Conservation (phyloP, 2,797 vertebrate species). For the Gila robusta region DNA sequence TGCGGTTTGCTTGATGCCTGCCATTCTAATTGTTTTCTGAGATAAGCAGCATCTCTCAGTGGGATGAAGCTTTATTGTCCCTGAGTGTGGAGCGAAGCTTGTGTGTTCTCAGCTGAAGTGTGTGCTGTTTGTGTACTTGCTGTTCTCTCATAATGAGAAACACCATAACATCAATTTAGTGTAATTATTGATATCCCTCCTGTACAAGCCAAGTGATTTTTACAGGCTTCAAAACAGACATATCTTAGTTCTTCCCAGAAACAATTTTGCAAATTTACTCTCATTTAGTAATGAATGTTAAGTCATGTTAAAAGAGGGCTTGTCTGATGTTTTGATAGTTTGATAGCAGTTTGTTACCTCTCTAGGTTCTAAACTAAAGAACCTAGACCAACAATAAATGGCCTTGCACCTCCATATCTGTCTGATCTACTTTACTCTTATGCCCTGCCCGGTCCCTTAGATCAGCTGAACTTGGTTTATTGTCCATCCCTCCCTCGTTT, state of each 20-base stretch:
- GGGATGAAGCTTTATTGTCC: constrained; percentile 37
- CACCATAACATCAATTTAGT: constrained; percentile 32
- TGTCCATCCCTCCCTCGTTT: too few species aligned
- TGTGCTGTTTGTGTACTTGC: constrained; percentile 35
- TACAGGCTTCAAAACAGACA: not conserved
- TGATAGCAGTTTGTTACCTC: not conserved
- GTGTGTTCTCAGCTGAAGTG: constrained; percentile 40
- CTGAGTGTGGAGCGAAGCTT: constrained; percentile 11
- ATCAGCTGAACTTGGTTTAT: too few species aligned
- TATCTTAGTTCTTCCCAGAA: not conserved
- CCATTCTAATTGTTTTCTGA: constrained; percentile 37
- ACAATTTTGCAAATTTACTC: not conserved
- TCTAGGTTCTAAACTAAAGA: not conserved
- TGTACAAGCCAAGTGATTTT: constrained; percentile 9
- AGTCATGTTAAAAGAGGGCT: not conserved
- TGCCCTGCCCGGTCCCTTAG: too few species aligned
- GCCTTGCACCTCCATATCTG: too few species aligned
- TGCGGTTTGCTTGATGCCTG: constrained; percentile 10
- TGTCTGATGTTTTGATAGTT: constrained; percentile 9
- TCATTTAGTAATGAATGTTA: not conserved
- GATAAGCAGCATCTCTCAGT: constrained; percentile 34
- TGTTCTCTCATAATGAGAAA: constrained; percentile 50
- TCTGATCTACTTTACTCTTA: too few species aligned
- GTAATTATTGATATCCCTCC: constrained; percentile 48
- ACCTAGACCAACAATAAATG: too few species aligned